Base-by-base conservation (phyloP, 2,113 vertebrate genomes). In the Vanacampus margaritifer region DNA sequence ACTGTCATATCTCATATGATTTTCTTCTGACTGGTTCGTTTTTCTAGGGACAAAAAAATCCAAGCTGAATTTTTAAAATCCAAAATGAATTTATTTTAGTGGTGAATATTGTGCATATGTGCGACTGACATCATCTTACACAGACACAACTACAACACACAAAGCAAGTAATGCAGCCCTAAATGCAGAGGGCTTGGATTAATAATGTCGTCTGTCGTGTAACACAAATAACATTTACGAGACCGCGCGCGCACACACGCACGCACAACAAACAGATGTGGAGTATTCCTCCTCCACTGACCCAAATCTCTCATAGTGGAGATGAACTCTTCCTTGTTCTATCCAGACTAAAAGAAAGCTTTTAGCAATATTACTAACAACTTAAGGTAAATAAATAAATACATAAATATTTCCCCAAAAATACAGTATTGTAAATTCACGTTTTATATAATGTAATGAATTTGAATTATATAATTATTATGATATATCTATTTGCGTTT, bases 231-330 rank as follows among this genome's bases (percentile, higher is more conserved):
- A 71, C 12, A 36, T 32, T 16, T 23, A 41, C 71, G 24, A 74
- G 19, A 36, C 64, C 3, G 8, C 6, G 65, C 57, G 58, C 67
- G 64, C 13, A 23, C 69, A 24, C 41, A 45, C 6, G 50, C 56
- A 39, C 48, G 24, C 45, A 23, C 21, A 64, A 1, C 43, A 73
- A 86, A 80, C 85, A 87, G 80, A 80, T 87, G 75, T 75, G 58
- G 60, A 45, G 60, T 62, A 66, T 57, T 56, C 64, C 72, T 72
- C 75, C 79, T 76, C 83, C 66, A 76, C 61, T 89, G 84, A 87
- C 86, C 86, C 84, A 86, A 80, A 85, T 89, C 76, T 69, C 69
- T 45, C 41, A 72, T 12, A 54, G 48, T 64, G 56, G 24, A 71
- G 76, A 75, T 82, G 61, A 82, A 67, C 26, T 50, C 56, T 67